phyloP scores from a whole-genome alignment of 2,888 invertebrate genomes.

The Drosophila limbata region DNA sequence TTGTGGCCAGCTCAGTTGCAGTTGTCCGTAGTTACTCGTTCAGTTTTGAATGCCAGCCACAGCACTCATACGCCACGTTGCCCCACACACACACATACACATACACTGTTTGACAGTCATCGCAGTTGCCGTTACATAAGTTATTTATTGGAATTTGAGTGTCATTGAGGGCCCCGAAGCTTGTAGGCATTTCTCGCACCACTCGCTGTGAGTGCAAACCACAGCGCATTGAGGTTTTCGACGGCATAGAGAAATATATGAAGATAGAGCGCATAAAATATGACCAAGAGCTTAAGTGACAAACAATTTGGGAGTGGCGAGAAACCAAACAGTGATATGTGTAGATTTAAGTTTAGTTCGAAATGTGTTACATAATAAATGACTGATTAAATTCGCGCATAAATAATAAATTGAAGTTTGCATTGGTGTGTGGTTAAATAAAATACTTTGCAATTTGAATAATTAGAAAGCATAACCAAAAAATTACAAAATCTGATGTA shows the following conservation, averaged over 20 bases:
- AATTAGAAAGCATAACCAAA: background rate
- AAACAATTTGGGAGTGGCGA: conserved; percentile 36
- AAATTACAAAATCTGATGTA: background rate
- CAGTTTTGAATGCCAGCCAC: conserved; percentile 47
- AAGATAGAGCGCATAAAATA: conserved; percentile 35
- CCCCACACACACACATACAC: conserved; percentile 2
- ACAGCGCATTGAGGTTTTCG: conserved; percentile 50
- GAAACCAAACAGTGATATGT: conserved; percentile 20
- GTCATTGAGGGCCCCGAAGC: conserved; percentile 44
- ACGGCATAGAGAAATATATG: background rate
- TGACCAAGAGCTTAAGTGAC: conserved; percentile 46
- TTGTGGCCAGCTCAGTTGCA: conserved; percentile 26
- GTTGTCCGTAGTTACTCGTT: conserved; percentile 15
- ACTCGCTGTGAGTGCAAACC: conserved; percentile 33
- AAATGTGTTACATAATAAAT: background rate
- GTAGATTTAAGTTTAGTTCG: background rate
- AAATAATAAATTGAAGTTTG: background rate
- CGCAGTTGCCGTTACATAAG: conserved; percentile 63
- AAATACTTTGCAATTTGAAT: background rate
- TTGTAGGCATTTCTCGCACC: conserved; percentile 17
- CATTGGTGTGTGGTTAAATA: too few species aligned
- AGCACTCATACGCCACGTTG: conserved; percentile 47
- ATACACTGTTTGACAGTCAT: conserved; percentile 46
- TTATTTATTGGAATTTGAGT: conserved; percentile 73
- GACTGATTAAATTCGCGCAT: background rate